Evolutionary conservation across 2,113 vertebrate genomes (phyloP).

Genomic region (Monarcha castaneiventris): DNA sequence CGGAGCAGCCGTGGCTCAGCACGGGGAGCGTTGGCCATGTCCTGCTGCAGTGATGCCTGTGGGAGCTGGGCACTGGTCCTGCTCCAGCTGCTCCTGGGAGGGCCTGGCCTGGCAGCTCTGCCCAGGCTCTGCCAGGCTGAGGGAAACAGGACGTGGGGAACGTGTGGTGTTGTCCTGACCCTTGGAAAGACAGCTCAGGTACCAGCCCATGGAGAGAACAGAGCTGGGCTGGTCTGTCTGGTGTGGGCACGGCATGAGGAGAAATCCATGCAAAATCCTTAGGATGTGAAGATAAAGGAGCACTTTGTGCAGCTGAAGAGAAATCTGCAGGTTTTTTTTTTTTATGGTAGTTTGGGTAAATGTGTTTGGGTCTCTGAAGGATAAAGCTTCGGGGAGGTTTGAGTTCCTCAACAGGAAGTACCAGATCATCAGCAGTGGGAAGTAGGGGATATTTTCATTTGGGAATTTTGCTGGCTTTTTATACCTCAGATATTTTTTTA

Average conservation of each 20-base stretch:
- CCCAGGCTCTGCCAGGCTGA: not conserved
- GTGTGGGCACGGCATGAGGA: not conserved
- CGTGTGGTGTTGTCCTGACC: not conserved
- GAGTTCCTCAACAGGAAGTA: not conserved
- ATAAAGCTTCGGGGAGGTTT: not conserved
- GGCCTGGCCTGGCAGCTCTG: not conserved
- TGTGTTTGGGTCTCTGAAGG: not conserved
- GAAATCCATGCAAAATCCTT: too few relatives aligned
- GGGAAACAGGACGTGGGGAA: not conserved
- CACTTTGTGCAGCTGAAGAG: not conserved
- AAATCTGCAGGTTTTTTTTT: not conserved
- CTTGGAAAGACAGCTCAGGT: not conserved
- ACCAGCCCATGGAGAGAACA: rapidly evolving
- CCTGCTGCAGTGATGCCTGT: rapidly evolving
- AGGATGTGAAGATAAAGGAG: not conserved
- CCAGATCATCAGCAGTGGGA: not conserved
- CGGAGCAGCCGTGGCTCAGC: rapidly evolving
- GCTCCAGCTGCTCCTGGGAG: not conserved
- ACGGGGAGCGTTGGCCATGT: rapidly evolving
- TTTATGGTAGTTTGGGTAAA: not conserved
- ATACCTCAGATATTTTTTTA: not conserved
- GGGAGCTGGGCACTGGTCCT: not conserved
- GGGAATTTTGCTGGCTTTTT: not conserved
- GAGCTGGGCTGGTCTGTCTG: not conserved
- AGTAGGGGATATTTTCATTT: not conserved